Conservation (phyloP, 2,888 invertebrate genomes). For the Drosophila nigricruria region DNA sequence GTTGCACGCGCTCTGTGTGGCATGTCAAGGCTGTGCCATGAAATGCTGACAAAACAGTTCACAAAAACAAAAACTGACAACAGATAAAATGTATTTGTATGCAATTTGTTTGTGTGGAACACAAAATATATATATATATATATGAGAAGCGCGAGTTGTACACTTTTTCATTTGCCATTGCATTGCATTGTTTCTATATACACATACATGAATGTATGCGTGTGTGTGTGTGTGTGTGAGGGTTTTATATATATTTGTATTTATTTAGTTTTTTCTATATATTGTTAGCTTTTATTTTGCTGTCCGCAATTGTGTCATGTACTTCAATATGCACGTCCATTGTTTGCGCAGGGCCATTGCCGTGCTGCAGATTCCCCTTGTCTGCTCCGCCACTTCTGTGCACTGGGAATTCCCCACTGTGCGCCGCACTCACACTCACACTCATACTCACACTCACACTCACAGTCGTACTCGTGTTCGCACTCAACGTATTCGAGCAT, state of each 20-base stretch:
- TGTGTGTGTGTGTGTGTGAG: neutral
- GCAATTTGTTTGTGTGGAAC: conserved; percentile 57
- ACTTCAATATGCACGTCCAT: conserved; percentile 63
- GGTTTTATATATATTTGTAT: conserved; percentile 17
- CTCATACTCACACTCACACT: conserved; percentile 34
- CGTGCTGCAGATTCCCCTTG: conserved; percentile 4
- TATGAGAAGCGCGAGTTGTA: conserved; percentile 21
- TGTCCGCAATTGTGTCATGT: conserved; percentile 60
- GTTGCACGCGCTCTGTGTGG: conserved; percentile 15
- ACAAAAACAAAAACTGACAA: conserved; percentile 10
- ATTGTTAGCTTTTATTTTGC: conserved; percentile 46
- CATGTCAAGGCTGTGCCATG: conserved; percentile 52
- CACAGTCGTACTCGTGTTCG: conserved; percentile 27
- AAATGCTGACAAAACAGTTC: conserved; percentile 57
- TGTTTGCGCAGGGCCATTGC: conserved; percentile 53
- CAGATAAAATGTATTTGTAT: conserved; percentile 54
- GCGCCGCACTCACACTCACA: conserved; percentile 24
- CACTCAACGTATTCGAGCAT: conserved; percentile 55
- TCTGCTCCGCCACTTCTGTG: neutral
- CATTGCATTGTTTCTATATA: conserved; percentile 45
- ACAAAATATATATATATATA: conserved; percentile 15
- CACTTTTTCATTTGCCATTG: conserved; percentile 52
- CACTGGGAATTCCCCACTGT: neutral
- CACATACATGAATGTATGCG: too few species aligned
- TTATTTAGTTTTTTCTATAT: conserved; percentile 38